Evolutionary conservation across 2,888 invertebrate species (phyloP), one percentile per base, ranked within the genome.

Genomic region (Xestia c-nigrum): DNA sequence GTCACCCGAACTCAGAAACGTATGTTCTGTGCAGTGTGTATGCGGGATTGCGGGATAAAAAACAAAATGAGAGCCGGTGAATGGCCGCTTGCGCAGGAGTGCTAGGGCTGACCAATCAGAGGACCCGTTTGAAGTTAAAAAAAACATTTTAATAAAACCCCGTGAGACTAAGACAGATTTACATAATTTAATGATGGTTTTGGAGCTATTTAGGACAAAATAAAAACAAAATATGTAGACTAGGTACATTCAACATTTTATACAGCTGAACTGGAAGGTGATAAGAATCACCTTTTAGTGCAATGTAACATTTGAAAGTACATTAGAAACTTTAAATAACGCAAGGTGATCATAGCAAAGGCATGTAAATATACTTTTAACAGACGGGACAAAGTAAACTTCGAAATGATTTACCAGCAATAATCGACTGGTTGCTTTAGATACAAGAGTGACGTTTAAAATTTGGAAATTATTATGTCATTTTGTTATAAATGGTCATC

Each of bases 31-130:
- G 93, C 93, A 93, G 93, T 94, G 94, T 93, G 94, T 93, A 94
- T 19, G n/a, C 64, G 46, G 43, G 43, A 43, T 43, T 95, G 95
- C 93, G 94, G 95, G 95, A 83, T 90, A 95, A 96, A 96, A 96
- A 96, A 96, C 94, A 90, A 96, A 96, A 96, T 94, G 94, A 94
- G 93, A 82, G 84, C 79, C 92, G 94, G 96, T 96, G 94, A 96
- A 94, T 90, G 95, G 93, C 95, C 96, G 92, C 90, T 69, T 69
- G 77, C 89, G 86, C 87, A 80, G 87, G 87, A 88, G 91, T 92
- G 91, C 66, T 66, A 88, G 87, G 88, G 87, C 76, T 87, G 76
- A 63, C 88, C 63, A 80, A 50, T 21, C 19, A 3, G 50, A 19
- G 50, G 19, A 0, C 19, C 9, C 50, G 21, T 47, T 19, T 9